Percentiles rank a stretch among this genome's conserved stretches.
Conservation (phyloP, 2,888 invertebrate species). For the Macaria liturata region DNA sequence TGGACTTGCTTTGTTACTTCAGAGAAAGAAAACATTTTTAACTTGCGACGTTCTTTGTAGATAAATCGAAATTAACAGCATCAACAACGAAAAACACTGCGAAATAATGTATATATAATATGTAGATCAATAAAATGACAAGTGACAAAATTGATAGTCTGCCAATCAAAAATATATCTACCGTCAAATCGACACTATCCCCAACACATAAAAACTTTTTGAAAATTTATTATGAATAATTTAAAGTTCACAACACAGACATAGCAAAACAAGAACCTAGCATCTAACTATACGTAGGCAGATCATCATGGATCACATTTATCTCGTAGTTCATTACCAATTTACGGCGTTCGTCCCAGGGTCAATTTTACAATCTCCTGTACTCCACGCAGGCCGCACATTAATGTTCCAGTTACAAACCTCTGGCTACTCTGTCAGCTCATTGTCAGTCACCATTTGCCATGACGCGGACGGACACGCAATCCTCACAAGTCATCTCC, state of each 20-base stretch:
- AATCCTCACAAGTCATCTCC: slow-evolving; percentile 50
- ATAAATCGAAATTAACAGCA: no score
- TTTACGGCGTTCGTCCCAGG: slow-evolving; percentile 50
- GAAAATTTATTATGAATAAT: no score
- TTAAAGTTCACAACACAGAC: no score
- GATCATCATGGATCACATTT: slow-evolving; percentile 4
- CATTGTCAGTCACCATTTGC: slow-evolving; percentile 66
- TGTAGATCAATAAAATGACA: no score
- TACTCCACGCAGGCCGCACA: slow-evolving; percentile 46
- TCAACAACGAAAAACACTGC: no score
- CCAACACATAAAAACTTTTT: no score
- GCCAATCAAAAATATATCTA: no score
- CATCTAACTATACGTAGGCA: not conserved
- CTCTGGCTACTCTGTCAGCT: slow-evolving; percentile 33
- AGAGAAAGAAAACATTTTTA: slow-evolving; percentile 46
- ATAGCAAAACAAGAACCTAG: no score
- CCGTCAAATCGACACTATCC: no score
- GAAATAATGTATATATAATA: no score
- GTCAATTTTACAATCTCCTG: slow-evolving; percentile 61
- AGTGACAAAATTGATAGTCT: no score
- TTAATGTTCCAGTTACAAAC: slow-evolving; percentile 59
- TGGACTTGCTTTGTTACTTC: slow-evolving; percentile 64
- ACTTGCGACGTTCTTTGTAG: not conserved
- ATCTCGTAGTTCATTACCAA: slow-evolving; percentile 36
- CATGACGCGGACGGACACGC: slow-evolving; percentile 73